Evolutionary conservation across 1,140 invertebrate genomes (phyloP), one percentile per base, ranked within the genome.

Genomic region (Pentalonia nigronervosa): DNA sequence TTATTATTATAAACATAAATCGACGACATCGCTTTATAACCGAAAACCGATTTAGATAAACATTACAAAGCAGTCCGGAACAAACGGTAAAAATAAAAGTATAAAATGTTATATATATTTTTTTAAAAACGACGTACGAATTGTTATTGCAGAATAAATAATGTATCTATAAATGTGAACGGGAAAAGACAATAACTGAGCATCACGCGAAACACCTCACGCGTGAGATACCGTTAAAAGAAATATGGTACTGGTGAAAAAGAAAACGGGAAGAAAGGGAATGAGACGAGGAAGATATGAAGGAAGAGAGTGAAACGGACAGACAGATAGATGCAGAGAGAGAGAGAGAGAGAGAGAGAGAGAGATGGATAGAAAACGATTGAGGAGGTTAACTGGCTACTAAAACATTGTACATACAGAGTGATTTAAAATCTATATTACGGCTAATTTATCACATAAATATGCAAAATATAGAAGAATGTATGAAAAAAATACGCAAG

Each of bases 1-100:
- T 56, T 60, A 67, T 67, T 45, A 86, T 48, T 25, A 48, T 89
- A 47, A 41, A 36, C 47, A 89, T 89, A 89, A 89, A 89, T 89
- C 87, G n/a, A 53, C n/a, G 11, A 86, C 23, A n/a, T 47, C 23
- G 41, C 25, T 86, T 86, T 47, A 47, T 86, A 86, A 86, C 41
- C 7, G 87, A 53, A 89, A 89, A 50, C 47, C 48, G 47, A 89
- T 89, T 89, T 34, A 89, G 87, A 89, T 89, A 89, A 89, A 89
- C 86, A n/a, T 88, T 50, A 50, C 86, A 87, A 84, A 84, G 41
- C 83, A 11, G 20, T 76, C 60, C 60, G 60, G 60, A 76, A 76
- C 60, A 14, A 84, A 84, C 8, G 41, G 41, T 84, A 84, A 41
- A 45, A 84, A 84, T 45, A 41, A 45, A 76, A 76, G n/a, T 76